A percentile compares a stretch with the other conserved stretches of the same genome.
Conservation (phyloP, 35 echinoderm and acorn worm species). For the Hemicentrotus pulcherrimus region DNA sequence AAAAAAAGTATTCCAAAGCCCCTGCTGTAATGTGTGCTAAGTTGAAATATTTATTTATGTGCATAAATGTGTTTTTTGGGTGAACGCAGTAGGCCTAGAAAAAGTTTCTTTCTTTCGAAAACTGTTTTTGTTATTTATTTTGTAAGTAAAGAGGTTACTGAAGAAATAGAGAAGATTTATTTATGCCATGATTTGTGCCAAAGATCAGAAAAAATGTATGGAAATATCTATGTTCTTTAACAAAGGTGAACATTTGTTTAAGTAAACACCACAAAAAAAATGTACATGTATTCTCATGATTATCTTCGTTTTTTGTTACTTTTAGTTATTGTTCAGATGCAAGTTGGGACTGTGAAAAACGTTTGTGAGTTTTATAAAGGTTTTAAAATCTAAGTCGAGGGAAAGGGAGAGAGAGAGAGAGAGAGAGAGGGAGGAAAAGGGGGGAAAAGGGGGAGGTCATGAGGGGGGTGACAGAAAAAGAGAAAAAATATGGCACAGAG, state of each 20-base stretch:
- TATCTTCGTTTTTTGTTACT: background rate
- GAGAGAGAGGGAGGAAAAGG: too few species aligned
- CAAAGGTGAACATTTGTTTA: background rate
- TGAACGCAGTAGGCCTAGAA: background rate
- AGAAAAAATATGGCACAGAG: background rate
- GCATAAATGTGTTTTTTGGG: background rate
- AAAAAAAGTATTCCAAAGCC: background rate
- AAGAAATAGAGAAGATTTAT: background rate
- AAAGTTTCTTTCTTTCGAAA: background rate
- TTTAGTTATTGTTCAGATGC: background rate
- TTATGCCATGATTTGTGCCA: background rate
- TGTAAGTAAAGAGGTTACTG: background rate
- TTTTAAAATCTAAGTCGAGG: background rate
- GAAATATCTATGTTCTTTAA: background rate
- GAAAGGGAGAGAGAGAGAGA: background rate
- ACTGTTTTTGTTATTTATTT: background rate
- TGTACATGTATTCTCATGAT: background rate
- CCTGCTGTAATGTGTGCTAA: background rate
- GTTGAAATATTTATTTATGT: background rate
- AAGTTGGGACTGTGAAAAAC: background rate
- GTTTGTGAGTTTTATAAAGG: background rate
- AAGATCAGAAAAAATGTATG: background rate
- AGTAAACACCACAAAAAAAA: background rate
- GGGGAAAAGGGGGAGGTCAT: too few species aligned
- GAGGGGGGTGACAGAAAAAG: background rate